Conservation (phyloP, 2,888 invertebrate species). For the Pyrrhia umbra region DNA sequence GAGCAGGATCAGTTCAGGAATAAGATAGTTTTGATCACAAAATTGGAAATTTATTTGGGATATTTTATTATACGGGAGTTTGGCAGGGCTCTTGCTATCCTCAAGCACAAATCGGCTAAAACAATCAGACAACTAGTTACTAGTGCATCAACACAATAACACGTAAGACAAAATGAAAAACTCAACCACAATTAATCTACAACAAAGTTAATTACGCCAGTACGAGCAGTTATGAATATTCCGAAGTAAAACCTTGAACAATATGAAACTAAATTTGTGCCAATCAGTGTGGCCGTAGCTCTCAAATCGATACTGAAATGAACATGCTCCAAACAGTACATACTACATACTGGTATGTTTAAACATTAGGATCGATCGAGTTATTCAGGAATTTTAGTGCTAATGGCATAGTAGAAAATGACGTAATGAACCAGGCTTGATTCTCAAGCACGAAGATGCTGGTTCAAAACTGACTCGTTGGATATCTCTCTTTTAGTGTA, state of each 20-base stretch:
- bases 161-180: constrained; percentile 9
- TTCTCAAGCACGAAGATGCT: neutral
- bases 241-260: constrained; percentile 51
- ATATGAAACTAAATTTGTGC: constrained; percentile 53
- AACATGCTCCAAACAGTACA: constrained; percentile 18
- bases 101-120: too few relatives aligned
- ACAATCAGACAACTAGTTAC: too few relatives aligned
- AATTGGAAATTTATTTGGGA: too few relatives aligned
- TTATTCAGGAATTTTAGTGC: constrained; percentile 9
- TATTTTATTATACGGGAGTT: too few relatives aligned
- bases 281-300: constrained; percentile 32
- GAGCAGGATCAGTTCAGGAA: too few relatives aligned
- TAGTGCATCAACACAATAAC: too few relatives aligned
- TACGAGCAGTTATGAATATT: constrained; percentile 38
- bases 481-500: too few relatives aligned
- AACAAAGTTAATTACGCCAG: constrained; percentile 30
- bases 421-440: too few relatives aligned
- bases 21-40: too few relatives aligned
- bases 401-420: neutral
- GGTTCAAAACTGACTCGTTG: too few relatives aligned
- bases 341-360: constrained; percentile 1
- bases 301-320: constrained; percentile 40
- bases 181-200: constrained; percentile 15
- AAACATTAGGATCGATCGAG: constrained; percentile 1
- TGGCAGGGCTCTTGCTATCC: too few relatives aligned